These are phyloP conservation scores for Nymphalis c-album DNA, from an alignment of 2,888 invertebrate genomes.

Conservation along the genomic window DNA sequence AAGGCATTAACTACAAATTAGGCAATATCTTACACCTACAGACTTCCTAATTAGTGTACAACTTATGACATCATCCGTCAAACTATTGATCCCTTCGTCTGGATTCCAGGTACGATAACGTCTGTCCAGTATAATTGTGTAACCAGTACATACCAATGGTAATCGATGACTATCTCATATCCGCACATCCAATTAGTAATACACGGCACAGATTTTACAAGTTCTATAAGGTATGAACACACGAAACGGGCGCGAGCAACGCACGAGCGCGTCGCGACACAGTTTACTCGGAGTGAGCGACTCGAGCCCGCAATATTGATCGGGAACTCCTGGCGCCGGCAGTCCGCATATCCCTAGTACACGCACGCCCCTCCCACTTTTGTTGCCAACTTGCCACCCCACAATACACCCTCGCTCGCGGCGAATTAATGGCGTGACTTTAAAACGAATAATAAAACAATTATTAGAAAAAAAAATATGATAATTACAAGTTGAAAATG, in stretches of 20 bases:
- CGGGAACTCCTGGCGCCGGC: conserved; percentile 74
- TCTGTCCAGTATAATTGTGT: conserved; percentile 12
- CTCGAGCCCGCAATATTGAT: conserved; percentile 68
- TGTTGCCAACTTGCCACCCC: conserved; percentile 35
- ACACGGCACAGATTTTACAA: conserved; percentile 45
- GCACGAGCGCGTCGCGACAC: conserved; percentile 65
- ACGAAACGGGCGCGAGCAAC: conserved; percentile 48
- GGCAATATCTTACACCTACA: conserved; percentile 35
- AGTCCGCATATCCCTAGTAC: conserved; percentile 77
- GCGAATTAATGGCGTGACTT: conserved; percentile 39
- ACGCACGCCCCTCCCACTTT: conserved; percentile 69
- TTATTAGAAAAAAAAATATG: conserved; percentile 11
- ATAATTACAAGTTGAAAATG: neutral
- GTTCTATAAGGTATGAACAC: conserved; percentile 47
- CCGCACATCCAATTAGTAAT: conserved; percentile 54
- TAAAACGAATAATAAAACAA: conserved; percentile 21
- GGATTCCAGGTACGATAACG: neutral
- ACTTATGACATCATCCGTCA: conserved; percentile 60
- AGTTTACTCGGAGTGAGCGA: conserved; percentile 58
- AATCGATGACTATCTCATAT: conserved; percentile 69
- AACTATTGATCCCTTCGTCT: conserved; percentile 58
- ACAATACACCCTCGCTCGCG: conserved; percentile 32
- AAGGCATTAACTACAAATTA: conserved; percentile 6
- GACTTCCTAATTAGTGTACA: conserved; percentile 42
- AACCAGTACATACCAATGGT: conserved; percentile 55